phyloP scores from a whole-genome alignment of 2,113 vertebrate genomes.

The Pseudorasbora parva region DNA sequence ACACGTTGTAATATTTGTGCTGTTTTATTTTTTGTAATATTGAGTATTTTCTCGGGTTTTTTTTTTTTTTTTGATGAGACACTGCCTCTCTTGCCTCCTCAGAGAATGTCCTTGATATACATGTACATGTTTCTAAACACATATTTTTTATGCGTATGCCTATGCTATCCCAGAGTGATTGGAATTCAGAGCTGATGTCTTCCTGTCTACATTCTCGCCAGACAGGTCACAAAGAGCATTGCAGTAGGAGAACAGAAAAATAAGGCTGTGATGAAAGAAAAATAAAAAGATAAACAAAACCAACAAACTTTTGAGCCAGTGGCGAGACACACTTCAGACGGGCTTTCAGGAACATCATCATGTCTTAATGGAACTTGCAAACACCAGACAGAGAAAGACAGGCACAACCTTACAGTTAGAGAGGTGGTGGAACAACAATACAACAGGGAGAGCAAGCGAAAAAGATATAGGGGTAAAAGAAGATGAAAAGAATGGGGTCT shows the following conservation, averaged over 20 bases:
- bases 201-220: not conserved
- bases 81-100: no score
- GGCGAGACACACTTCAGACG: constrained; percentile 28
- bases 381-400: constrained; percentile 33
- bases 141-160: not conserved
- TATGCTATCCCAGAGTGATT: not conserved
- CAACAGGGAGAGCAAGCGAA: constrained; percentile 26
- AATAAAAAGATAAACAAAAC: not conserved
- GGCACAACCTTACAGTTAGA: constrained; percentile 35
- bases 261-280: constrained; percentile 20
- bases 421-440: constrained; percentile 33
- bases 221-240: constrained; percentile 4
- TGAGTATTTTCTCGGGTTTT: no score
- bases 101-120: no score
- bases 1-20: no score
- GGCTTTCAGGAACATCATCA: constrained; percentile 27
- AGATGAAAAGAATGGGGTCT: constrained; percentile 34
- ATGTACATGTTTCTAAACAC: not conserved
- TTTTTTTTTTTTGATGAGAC: no score
- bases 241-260: not conserved
- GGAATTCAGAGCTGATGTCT: constrained; percentile 9
- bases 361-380: constrained; percentile 42
- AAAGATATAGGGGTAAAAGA: constrained; percentile 46
- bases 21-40: no score
- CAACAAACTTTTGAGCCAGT: constrained; percentile 14